Conservation (phyloP, 2,888 invertebrate species). For the Ferdinandea cuprea region DNA sequence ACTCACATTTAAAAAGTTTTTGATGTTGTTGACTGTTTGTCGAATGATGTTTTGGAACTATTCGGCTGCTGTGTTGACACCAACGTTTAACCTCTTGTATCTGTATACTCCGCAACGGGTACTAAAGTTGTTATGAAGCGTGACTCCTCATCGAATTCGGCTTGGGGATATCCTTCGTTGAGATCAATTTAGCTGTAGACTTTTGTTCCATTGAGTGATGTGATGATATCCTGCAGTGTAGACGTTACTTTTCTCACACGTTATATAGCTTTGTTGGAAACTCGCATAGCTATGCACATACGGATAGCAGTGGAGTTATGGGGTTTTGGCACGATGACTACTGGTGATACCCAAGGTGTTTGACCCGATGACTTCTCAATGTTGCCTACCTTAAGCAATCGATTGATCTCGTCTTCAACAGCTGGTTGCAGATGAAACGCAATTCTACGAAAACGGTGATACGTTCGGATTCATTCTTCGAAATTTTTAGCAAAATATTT, state of each 20-base stretch:
- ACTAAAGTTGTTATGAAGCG: slow-evolving; percentile 10
- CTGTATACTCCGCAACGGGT: too few relatives aligned
- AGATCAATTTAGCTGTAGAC: slow-evolving; percentile 9
- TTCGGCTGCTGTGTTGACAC: slow-evolving; percentile 32
- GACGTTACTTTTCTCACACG: too few relatives aligned
- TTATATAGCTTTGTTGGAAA: too few relatives aligned
- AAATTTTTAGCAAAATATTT: too few relatives aligned
- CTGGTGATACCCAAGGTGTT: slow-evolving; percentile 26
- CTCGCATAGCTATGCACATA: too few relatives aligned
- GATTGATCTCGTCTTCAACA: slow-evolving; percentile 36
- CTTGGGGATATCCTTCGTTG: slow-evolving; percentile 4
- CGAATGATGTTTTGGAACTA: slow-evolving; percentile 1
- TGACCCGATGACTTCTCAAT: slow-evolving; percentile 21
- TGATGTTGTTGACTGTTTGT: slow-evolving; percentile 8
- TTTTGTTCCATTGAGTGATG: too few relatives aligned
- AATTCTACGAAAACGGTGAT: slow-evolving; percentile 29
- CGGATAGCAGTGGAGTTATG: too few relatives aligned
- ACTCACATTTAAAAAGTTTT: slow-evolving; percentile 11
- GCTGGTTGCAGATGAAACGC: slow-evolving; percentile 19
- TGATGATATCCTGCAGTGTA: too few relatives aligned
- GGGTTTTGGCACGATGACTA: slow-evolving; percentile 24
- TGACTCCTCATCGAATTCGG: slow-evolving; percentile 16
- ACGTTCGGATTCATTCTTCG: too few relatives aligned
- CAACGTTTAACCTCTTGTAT: slow-evolving; percentile 3
- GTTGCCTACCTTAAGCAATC: slow-evolving; percentile 18